These are phyloP conservation scores for Climacteris rufus DNA, from an alignment of 2,113 vertebrate genomes.

Conservation along the genomic window DNA sequence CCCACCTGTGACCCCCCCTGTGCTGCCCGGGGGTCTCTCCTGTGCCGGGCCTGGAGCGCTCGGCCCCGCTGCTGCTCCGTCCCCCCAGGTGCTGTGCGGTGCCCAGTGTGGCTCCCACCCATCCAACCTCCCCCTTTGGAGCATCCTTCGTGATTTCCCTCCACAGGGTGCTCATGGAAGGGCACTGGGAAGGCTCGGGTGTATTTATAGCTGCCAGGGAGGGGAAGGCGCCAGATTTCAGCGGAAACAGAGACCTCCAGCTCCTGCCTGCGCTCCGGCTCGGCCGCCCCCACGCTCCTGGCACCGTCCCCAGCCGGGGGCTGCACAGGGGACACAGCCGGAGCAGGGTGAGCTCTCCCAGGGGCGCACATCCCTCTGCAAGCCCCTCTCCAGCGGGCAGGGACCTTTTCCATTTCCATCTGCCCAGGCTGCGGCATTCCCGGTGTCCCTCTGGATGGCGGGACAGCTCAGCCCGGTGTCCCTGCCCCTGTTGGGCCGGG, in stretches of 20 bases:
- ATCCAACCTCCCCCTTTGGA: background rate
- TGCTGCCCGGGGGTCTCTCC: too few relatives aligned
- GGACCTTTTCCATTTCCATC: background rate
- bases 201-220: background rate
- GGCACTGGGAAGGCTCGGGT: background rate
- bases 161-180: background rate
- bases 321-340: too few relatives aligned
- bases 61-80: too few relatives aligned
- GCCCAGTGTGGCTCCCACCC: too few relatives aligned
- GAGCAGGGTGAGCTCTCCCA: background rate
- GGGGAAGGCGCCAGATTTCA: conserved; percentile 1
- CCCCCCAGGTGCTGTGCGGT: too few relatives aligned
- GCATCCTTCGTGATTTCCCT: background rate
- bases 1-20: background rate
- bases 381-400: background rate
- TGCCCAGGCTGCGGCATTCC: background rate
- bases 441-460: background rate
- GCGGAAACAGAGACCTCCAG: background rate
- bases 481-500: background rate
- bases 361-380: background rate
- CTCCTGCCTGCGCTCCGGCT: too few relatives aligned
- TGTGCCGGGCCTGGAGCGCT: too few relatives aligned
- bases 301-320: background rate
- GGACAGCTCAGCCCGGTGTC: background rate
- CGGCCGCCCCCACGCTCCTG: too few relatives aligned